Base-by-base conservation (phyloP, 2,888 invertebrate genomes). In the Frankliniella fusca region DNA sequence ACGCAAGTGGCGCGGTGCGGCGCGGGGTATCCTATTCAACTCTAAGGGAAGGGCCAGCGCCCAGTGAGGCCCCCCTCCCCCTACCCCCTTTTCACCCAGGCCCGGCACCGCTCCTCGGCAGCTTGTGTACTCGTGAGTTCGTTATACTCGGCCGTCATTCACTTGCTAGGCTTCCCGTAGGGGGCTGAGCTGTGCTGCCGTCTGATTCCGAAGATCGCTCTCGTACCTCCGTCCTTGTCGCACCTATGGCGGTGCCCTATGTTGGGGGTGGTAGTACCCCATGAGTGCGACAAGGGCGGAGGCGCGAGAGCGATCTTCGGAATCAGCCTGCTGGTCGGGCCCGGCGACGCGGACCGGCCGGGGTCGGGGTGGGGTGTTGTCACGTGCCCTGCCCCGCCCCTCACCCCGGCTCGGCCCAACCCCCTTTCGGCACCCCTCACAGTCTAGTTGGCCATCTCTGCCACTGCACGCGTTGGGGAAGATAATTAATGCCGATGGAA, bases 91-190 rank as follows among this genome's bases (percentile, higher is more conserved):
- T 15, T n/a, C 38, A 8, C 12, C 54, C 15, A 11, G 54, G 54
- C 54, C 5, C 54, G 54, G 54, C 54, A 38, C 38, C 38, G 38
- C 38, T 5, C 18, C 20, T 15, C 20, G 54, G 18, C 70, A 27
- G 70, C 12, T 27, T 76, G 23, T 76, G 70, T 76, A 27, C 27
- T 76, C 70, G 70, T 76, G 70, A 76, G 70, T 76, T 76, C 70
- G 70, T 76, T 76, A 76, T 76, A 76, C 70, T 76, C 70, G 70
- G 70, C 27, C 70, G 70, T 76, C 70, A 76, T 76, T 76, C 70
- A 11, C 70, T 76, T 76, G 70, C 27, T 12, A 8, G 70, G 70
- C 70, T 76, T 76, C 70, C 23, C 70, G n/a, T 76, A 76, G 70
- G 70, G 70, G 70, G 70, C 70, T 76, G 70, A 76, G 70, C 70